Evolutionary conservation across 2,888 invertebrate genomes (phyloP), one percentile per base, ranked within the genome.

Genomic region (Physocephala rufipes): DNA sequence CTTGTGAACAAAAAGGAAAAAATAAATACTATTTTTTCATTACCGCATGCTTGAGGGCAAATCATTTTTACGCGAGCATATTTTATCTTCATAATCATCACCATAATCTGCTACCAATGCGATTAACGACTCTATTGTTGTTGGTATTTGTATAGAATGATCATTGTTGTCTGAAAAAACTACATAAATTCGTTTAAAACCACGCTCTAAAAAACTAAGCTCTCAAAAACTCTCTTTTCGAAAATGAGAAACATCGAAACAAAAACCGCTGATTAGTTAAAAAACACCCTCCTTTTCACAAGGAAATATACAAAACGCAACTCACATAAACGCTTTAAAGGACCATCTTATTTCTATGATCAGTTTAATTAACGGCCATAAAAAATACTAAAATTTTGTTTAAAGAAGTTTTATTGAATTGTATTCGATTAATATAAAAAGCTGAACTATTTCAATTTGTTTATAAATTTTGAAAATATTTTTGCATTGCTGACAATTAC

Each of bases 71-170:
- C 81, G 83, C 82, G 84, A 81, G 79, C 84, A 84, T 88, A 90
- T 89, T 86, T 89, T 89, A 87, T 89, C 89, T 89, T 90, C 90
- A 88, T 89, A 90, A 85, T 88, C 89, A 88, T 90, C 90, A 82
- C 90, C 90, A 87, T 89, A 89, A 87, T 87, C 86, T 84, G 90
- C 89, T 82, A 90, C 90, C 84, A 86, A 83, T 84, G 90, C 89
- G 84, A 86, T 86, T 83, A 90, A 89, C 81, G 89, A 88, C 78
- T 87, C 86, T 85, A 86, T 81, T 87, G 89, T 83, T 82, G 86
- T 84, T 84, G 86, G 86, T 82, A 85, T 83, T 80, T 82, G 82
- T 82, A 85, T 80, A 74, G 73, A 74, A 70, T 79, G 78, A 77
- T 80, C 80, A 78, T 81, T 81, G 79, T 80, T 82, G 84, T 85